Percentiles rank a stretch among this genome's conserved stretches.
Evolutionary conservation across 2,113 vertebrate species (phyloP).

Genomic region (Suncus etruscus): DNA sequence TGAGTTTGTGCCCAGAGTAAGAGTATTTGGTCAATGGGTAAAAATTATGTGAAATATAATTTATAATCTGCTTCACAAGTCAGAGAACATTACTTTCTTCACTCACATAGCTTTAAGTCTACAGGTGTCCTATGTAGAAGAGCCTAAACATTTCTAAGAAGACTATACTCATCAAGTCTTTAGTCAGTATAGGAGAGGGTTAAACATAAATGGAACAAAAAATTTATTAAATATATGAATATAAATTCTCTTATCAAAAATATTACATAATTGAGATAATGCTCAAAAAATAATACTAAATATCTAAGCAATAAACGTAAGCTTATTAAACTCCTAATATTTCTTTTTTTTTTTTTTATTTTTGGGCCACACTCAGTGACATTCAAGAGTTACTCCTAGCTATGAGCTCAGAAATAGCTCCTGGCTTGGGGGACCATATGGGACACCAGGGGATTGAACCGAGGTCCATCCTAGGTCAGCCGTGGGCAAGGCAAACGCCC

Average conservation of each 20-base stretch:
- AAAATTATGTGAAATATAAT: constrained; percentile 19
- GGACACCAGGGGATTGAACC: too few relatives aligned
- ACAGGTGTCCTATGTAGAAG: not conserved
- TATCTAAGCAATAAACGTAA: constrained; percentile 35
- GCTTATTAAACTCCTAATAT: constrained; percentile 7
- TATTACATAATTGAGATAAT: constrained; percentile 27
- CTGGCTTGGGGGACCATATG: too few relatives aligned
- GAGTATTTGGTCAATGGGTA: not conserved
- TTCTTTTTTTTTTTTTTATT: too few relatives aligned
- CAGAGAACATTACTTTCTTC: constrained; percentile 33
- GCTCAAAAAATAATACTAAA: constrained; percentile 62
- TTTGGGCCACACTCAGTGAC: too few relatives aligned
- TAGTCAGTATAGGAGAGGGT: not conserved
- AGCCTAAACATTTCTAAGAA: constrained; percentile 43
- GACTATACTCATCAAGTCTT: constrained; percentile 44
- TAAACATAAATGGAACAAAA: not conserved
- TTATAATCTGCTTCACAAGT: not conserved
- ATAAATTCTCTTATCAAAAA: constrained; percentile 61
- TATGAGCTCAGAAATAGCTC: too few relatives aligned
- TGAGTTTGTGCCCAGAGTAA: not conserved
- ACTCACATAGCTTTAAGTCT: not conserved
- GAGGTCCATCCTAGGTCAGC: too few relatives aligned
- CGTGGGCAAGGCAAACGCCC: too few relatives aligned
- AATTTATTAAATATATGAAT: constrained; percentile 51
- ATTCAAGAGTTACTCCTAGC: too few relatives aligned